Conservation (phyloP, 2,888 invertebrate species). For the Agonopterix heracliana region DNA sequence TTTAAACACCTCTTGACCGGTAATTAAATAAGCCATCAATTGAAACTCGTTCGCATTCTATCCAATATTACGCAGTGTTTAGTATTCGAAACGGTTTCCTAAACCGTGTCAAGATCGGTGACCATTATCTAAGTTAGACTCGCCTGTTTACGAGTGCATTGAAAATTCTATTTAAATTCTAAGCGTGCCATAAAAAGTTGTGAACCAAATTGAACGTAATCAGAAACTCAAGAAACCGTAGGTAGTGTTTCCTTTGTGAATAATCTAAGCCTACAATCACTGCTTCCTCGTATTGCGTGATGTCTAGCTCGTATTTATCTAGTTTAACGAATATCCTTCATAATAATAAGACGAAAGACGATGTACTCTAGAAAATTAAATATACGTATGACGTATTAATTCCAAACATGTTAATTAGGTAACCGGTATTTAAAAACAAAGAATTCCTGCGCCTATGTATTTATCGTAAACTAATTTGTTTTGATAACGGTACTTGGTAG, state of each 20-base stretch:
- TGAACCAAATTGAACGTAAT: slow-evolving; percentile 25
- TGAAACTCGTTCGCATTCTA: slow-evolving; percentile 49
- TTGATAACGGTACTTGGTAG: too few species aligned
- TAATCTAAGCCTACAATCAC: slow-evolving; percentile 25
- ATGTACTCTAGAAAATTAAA: background rate
- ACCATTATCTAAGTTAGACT: slow-evolving; percentile 48
- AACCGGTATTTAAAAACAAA: too few species aligned
- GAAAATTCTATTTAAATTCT: slow-evolving; percentile 31
- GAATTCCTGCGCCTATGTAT: too few species aligned
- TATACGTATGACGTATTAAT: too few species aligned
- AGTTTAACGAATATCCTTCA: slow-evolving; percentile 26
- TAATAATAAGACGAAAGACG: slow-evolving; percentile 19
- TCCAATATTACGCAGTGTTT: slow-evolving; percentile 46
- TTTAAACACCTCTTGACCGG: slow-evolving; percentile 24
- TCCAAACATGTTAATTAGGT: too few species aligned
- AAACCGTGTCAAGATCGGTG: slow-evolving; percentile 68
- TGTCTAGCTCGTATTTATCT: slow-evolving; percentile 1
- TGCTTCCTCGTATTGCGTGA: slow-evolving; percentile 32
- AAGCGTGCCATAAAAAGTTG: slow-evolving; percentile 33
- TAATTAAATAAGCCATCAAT: slow-evolving; percentile 34
- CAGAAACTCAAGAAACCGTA: slow-evolving; percentile 30
- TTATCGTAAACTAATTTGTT: too few species aligned
- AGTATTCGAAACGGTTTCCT: slow-evolving; percentile 56
- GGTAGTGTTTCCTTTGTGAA: slow-evolving; percentile 28
- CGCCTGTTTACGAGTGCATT: slow-evolving; percentile 34